Conservation (phyloP, 2,797 vertebrate species). For the Sternarchorhynchus goeldii region DNA sequence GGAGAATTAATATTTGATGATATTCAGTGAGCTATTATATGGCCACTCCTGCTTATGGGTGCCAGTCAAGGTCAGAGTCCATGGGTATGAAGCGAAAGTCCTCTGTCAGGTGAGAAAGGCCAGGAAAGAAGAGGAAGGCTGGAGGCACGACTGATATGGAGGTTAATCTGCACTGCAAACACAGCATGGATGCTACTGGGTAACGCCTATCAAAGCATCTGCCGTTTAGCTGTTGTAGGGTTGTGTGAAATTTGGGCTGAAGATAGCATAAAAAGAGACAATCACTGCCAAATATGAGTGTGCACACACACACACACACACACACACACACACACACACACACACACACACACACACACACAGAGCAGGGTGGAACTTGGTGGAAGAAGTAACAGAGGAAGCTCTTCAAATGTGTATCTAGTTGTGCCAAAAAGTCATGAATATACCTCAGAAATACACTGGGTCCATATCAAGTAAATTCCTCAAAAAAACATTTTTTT, state of each 20-base stretch:
- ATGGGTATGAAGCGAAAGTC: conserved; percentile 3
- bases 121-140: background rate
- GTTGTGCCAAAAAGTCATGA: no score
- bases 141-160: background rate
- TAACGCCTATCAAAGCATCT: no score
- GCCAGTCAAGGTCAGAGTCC: conserved; percentile 35
- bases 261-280: no score
- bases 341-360: background rate
- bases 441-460: no score
- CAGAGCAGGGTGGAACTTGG: background rate
- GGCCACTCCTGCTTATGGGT: background rate
- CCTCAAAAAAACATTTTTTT: no score
- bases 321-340: conserved; percentile 1
- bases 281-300: no score
- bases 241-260: no score
- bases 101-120: background rate
- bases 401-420: no score
- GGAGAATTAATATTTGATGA: conserved; percentile 55
- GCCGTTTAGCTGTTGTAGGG: no score
- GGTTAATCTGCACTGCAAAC: conserved; percentile 12
- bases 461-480: no score
- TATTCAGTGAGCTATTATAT: conserved; percentile 39
- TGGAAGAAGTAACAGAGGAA: no score
- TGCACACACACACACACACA: background rate
- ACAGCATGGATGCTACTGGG: no score